A percentile compares a stretch with the other conserved stretches of the same genome.
Evolutionary conservation across 2,113 vertebrate genomes (phyloP).

Genomic region (Pteronura brasiliensis): DNA sequence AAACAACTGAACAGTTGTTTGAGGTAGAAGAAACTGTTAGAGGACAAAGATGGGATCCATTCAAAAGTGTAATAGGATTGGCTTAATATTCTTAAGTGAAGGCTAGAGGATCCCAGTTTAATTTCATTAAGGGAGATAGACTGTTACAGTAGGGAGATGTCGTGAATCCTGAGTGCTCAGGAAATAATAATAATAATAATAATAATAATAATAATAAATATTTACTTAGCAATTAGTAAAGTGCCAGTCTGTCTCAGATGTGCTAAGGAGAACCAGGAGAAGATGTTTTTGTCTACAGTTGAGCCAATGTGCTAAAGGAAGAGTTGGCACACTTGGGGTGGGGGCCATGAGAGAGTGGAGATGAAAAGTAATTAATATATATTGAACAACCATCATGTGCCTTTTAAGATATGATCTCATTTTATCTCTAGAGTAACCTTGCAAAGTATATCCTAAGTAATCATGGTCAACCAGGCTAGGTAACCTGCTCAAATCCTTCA

Average conservation of each 20-base stretch:
- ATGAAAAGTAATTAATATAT: conserved; percentile 60
- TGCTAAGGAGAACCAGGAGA: conserved; percentile 56
- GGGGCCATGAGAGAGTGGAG: background rate
- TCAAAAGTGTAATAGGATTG: background rate
- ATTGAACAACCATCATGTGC: conserved; percentile 21
- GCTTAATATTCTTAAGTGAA: background rate
- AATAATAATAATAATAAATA: too few relatives aligned
- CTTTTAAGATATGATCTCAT: conserved; percentile 68
- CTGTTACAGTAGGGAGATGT: background rate
- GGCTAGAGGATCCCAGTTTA: background rate
- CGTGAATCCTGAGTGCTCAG: background rate
- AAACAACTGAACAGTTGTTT: background rate
- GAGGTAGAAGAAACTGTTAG: background rate
- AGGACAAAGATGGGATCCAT: background rate
- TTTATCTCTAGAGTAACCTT: conserved; percentile 46
- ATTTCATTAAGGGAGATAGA: background rate
- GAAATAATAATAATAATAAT: background rate
- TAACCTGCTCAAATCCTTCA: background rate
- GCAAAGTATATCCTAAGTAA: conserved; percentile 4
- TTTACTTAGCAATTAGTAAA: conserved; percentile 48
- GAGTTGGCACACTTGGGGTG: background rate
- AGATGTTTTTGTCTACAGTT: conserved; percentile 62
- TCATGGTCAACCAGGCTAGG: background rate
- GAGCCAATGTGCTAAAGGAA: conserved; percentile 60
- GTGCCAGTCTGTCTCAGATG: conserved; percentile 64